Evolutionary conservation across 2,888 invertebrate species (phyloP).

Genomic region (Drosophila austrosaltans): DNA sequence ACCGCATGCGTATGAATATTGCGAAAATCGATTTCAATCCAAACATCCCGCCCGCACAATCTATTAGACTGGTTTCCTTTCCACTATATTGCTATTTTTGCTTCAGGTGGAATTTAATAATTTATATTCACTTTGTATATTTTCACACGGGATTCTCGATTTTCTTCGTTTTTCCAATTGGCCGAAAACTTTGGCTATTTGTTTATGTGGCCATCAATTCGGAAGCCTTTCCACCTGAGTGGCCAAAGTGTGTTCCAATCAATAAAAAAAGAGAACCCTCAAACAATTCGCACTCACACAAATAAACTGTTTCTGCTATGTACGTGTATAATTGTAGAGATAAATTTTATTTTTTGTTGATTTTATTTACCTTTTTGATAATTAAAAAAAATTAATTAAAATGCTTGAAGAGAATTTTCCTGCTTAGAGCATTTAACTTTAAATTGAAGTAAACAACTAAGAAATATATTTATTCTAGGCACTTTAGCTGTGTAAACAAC

Average conservation of each 20-base stretch:
- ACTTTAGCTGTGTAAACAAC: constrained; percentile 40
- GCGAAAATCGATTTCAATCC: constrained; percentile 43
- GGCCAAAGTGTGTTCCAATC: constrained; percentile 41
- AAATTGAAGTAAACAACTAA: not conserved
- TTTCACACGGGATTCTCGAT: not conserved
- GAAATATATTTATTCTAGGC: not conserved
- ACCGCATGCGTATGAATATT: too few relatives aligned
- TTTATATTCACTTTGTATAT: constrained; percentile 17
- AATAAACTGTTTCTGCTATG: constrained; percentile 37
- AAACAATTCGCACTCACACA: constrained; percentile 27
- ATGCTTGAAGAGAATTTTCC: constrained; percentile 3
- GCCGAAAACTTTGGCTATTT: constrained; percentile 26
- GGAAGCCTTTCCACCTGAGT: constrained; percentile 27
- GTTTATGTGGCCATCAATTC: constrained; percentile 44
- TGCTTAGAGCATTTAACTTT: not conserved
- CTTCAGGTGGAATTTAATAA: constrained; percentile 35
- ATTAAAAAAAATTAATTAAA: constrained; percentile 35
- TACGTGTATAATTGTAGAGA: constrained; percentile 35
- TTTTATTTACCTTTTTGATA: constrained; percentile 46
- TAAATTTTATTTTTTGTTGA: not conserved
- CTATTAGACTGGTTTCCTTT: constrained; percentile 17
- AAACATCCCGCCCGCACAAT: constrained; percentile 28
- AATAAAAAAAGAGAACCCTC: constrained; percentile 41
- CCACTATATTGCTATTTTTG: not conserved
- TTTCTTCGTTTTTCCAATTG: not conserved